phyloP scores from a whole-genome alignment of 2,113 vertebrate species.

The Tachycineta bicolor region DNA sequence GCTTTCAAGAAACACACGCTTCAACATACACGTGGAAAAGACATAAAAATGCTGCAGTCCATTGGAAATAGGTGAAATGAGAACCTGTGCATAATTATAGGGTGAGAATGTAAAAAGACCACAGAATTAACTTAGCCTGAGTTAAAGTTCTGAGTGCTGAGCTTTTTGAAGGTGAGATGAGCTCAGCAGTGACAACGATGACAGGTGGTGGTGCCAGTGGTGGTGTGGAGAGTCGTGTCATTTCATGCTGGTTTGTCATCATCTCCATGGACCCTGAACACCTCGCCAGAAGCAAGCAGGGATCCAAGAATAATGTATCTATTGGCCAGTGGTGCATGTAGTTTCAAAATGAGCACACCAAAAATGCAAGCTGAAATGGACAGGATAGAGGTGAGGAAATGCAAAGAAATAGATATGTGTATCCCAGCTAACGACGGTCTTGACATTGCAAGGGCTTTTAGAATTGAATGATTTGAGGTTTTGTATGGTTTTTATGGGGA shows the following conservation, averaged over 20 bases:
- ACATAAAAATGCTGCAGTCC: conserved; percentile 52
- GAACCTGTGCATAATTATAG: conserved; percentile 58
- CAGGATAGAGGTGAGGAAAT: not conserved
- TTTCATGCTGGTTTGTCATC: conserved; percentile 22
- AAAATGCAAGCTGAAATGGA: not conserved
- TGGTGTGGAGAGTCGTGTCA: not conserved
- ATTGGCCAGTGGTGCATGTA: not conserved
- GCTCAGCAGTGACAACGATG: conserved; percentile 25
- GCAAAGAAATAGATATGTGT: not conserved
- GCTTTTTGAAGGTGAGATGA: conserved; percentile 38
- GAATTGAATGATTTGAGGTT: not conserved
- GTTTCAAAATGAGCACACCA: not conserved
- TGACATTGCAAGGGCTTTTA: not conserved
- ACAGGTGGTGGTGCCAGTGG: not conserved
- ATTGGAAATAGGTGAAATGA: conserved; percentile 54
- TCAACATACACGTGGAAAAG: conserved; percentile 65
- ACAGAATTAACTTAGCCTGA: conserved; percentile 31
- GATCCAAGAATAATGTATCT: conserved; percentile 65
- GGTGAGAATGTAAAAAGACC: conserved; percentile 7
- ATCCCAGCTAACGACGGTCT: not conserved
- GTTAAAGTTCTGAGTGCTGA: conserved; percentile 46
- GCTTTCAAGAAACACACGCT: conserved; percentile 41
- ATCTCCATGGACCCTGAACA: not conserved
- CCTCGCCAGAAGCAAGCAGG: conserved; percentile 28
- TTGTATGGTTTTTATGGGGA: not conserved